A percentile compares a stretch with the other conserved stretches of the same genome.
Evolutionary conservation across 2,113 vertebrate species (phyloP).

Genomic region (Siphamia tubifer): DNA sequence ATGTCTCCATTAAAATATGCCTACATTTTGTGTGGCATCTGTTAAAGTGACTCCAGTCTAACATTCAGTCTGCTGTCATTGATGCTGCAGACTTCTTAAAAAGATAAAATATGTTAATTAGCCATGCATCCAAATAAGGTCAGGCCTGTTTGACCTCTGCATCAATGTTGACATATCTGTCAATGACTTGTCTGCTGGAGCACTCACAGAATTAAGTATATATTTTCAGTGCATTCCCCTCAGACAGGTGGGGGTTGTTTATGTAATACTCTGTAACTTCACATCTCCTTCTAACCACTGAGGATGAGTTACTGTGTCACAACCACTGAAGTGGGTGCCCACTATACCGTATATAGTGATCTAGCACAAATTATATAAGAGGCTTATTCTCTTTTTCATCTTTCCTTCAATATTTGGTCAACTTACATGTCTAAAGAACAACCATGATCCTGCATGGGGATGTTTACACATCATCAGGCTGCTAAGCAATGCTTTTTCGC

Average conservation of each 20-base stretch:
- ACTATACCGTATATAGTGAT: background rate
- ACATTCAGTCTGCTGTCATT: background rate
- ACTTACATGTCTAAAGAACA: background rate
- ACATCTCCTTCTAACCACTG: background rate
- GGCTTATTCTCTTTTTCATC: background rate
- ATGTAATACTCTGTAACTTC: background rate
- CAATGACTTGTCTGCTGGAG: background rate
- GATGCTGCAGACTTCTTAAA: slow-evolving; percentile 4
- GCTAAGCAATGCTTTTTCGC: background rate
- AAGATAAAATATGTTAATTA: slow-evolving; percentile 18
- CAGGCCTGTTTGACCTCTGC: slow-evolving; percentile 29
- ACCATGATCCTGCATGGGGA: too few relatives aligned
- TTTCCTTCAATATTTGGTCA: background rate
- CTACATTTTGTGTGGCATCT: too few relatives aligned
- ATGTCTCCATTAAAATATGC: too few relatives aligned
- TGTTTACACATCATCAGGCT: background rate
- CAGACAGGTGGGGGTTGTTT: background rate
- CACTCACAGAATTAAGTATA: background rate
- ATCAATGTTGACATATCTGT: slow-evolving; percentile 6
- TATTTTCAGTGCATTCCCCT: background rate
- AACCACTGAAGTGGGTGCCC: background rate
- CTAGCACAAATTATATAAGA: background rate
- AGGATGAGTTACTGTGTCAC: background rate
- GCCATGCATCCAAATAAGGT: slow-evolving; percentile 25
- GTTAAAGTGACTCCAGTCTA: slow-evolving; percentile 7